Percentiles rank a stretch among this genome's conserved stretches.
Conservation (phyloP, 2,113 vertebrate species). For the Myrmecobius fasciatus region DNA sequence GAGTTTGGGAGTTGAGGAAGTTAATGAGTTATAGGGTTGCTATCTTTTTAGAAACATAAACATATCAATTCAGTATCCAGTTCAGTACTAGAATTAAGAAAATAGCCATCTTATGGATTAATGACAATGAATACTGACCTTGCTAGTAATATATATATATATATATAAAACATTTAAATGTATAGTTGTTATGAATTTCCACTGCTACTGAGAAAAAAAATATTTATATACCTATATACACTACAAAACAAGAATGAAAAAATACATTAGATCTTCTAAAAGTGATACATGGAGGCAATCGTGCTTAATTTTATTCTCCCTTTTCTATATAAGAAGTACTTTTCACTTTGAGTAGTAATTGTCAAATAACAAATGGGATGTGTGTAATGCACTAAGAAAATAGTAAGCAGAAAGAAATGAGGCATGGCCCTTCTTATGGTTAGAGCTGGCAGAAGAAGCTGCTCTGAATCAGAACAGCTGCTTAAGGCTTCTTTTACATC, state of each 20-base stretch:
- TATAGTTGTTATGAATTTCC: neutral
- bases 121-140: neutral
- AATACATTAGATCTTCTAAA: neutral
- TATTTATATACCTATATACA: neutral
- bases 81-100: neutral
- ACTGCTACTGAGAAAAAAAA: conserved; percentile 2
- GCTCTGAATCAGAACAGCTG: neutral
- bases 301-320: neutral
- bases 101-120: neutral
- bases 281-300: neutral
- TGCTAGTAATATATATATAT: neutral
- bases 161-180: neutral
- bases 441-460: neutral
- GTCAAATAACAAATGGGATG: neutral
- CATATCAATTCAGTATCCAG: neutral
- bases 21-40: too few relatives aligned
- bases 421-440: neutral
- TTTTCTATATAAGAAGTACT: neutral
- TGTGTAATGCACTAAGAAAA: neutral
- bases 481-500: neutral
- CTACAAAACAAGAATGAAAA: neutral
- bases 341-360: neutral
- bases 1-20: neutral
- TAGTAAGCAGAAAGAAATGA: too few relatives aligned
- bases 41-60: neutral